These are phyloP conservation scores for Loris lydekkerianus DNA, from an alignment of 2,797 vertebrate species.

Conservation along the genomic window DNA sequence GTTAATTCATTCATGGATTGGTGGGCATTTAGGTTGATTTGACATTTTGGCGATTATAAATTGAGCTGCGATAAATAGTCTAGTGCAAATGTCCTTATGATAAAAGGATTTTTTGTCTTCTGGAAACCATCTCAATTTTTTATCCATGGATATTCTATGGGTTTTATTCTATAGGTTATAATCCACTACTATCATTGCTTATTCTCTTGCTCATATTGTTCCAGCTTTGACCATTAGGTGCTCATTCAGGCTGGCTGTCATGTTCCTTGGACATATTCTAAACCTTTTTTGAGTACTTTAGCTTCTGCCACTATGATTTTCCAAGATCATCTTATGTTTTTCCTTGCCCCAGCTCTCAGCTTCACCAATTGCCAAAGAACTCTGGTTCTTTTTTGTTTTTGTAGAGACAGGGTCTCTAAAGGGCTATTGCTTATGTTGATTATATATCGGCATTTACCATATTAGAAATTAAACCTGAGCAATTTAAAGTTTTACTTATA, in stretches of 20 bases:
- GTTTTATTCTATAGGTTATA: not conserved
- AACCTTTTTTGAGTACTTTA: not conserved
- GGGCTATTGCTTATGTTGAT: constrained; percentile 13
- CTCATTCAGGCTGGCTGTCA: not conserved
- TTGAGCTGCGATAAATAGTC: no score
- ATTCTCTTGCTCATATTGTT: not conserved
- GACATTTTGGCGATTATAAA: no score
- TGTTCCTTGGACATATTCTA: not conserved
- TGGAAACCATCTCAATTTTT: not conserved
- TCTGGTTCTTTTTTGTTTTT: constrained; percentile 18
- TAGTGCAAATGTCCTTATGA: no score
- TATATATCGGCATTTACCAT: not conserved
- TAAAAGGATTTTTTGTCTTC: no score
- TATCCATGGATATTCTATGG: not conserved
- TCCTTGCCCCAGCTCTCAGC: not conserved
- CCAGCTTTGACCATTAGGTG: not conserved
- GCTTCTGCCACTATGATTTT: not conserved
- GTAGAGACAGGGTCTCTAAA: not conserved
- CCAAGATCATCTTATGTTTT: not conserved
- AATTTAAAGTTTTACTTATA: constrained; percentile 18
- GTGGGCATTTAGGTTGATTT: no score
- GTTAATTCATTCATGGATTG: no score
- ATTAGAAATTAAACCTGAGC: constrained; percentile 37
- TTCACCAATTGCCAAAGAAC: not conserved
- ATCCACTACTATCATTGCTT: not conserved